Conservation (phyloP, 2,888 invertebrate genomes). For the Lamellibrachia columna region DNA sequence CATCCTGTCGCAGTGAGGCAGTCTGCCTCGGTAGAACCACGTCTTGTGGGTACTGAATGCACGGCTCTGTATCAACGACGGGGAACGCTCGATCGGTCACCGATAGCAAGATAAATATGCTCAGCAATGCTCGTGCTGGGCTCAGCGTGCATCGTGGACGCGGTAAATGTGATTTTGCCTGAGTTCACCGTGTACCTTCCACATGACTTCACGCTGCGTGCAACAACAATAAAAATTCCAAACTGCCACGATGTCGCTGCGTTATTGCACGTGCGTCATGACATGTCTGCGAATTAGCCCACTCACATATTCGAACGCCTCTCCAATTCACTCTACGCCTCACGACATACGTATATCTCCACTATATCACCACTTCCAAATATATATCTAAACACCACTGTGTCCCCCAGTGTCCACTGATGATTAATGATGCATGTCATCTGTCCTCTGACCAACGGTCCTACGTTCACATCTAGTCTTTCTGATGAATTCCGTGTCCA, state of each 20-base stretch:
- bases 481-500: too few species aligned
- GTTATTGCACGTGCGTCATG: not conserved
- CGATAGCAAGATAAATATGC: not conserved
- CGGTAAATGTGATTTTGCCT: not conserved
- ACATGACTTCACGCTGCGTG: not conserved
- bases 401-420: too few species aligned
- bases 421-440: too few species aligned
- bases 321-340: too few species aligned
- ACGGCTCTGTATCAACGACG: not conserved
- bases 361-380: too few species aligned
- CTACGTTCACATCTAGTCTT: too few species aligned
- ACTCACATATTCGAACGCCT: not conserved
- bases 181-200: not conserved
- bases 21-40: not conserved
- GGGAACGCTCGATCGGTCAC: not conserved
- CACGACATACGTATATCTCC: too few species aligned
- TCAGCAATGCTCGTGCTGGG: not conserved
- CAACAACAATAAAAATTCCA: not conserved
- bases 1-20: not conserved
- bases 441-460: too few species aligned
- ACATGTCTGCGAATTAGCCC: not conserved
- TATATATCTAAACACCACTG: too few species aligned
- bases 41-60: not conserved
- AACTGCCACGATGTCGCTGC: not conserved
- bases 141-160: not conserved